Conservation (phyloP, 2,113 vertebrate species). For the Acrocephalus kingi region DNA sequence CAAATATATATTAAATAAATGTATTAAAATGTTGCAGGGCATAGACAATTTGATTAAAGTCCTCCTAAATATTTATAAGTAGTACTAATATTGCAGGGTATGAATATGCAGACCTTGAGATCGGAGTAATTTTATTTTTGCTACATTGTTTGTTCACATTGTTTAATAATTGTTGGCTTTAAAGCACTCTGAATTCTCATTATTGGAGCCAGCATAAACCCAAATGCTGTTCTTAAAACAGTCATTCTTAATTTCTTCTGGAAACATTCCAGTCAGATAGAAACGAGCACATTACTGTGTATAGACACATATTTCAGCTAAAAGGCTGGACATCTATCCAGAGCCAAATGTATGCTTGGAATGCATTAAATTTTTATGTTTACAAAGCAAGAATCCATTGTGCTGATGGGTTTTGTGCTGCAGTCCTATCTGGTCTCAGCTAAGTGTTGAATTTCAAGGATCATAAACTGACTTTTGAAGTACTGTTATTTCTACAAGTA, state of each 20-base stretch:
- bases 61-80: background rate
- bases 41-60: background rate
- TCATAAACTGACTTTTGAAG: background rate
- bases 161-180: background rate
- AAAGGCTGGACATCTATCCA: background rate
- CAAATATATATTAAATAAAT: background rate
- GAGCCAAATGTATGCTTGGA: background rate
- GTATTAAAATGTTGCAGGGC: background rate
- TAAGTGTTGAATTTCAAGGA: background rate
- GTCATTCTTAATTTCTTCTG: background rate
- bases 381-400: background rate
- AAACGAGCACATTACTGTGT: background rate
- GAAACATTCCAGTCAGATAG: background rate
- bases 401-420: background rate
- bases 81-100: background rate
- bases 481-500: background rate
- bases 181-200: background rate
- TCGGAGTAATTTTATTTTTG: background rate
- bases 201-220: background rate
- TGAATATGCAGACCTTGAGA: background rate
- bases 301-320: background rate
- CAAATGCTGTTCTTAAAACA: background rate
- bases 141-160: background rate
- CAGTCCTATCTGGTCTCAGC: background rate
- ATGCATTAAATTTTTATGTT: background rate